Percentiles rank a stretch among this genome's conserved stretches.
phyloP scores from a whole-genome alignment of 1,140 invertebrate species.

The Brachionus rubens region DNA sequence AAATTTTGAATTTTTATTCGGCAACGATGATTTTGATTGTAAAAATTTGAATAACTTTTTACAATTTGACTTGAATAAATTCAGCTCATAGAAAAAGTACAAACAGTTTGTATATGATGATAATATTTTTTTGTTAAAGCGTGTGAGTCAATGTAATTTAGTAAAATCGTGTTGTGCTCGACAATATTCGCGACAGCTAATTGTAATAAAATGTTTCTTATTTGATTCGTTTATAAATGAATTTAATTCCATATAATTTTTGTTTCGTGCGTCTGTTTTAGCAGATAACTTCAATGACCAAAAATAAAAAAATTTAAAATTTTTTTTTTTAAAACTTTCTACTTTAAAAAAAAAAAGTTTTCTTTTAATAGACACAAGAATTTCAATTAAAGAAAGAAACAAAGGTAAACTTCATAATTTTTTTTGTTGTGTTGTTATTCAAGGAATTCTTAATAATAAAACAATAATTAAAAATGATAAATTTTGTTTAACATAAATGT shows the following conservation, averaged over 20 bases:
- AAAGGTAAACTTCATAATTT: too few species aligned
- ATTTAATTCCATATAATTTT: constrained; percentile 42
- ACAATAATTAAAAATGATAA: too few species aligned
- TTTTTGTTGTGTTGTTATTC: too few species aligned
- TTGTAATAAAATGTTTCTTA: constrained; percentile 18
- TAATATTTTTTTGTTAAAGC: too few species aligned
- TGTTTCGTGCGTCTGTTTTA: constrained; percentile 7
- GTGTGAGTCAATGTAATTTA: constrained; percentile 24
- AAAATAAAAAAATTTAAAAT: neutral
- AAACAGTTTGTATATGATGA: too few species aligned
- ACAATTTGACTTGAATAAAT: constrained; percentile 7
- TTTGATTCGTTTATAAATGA: neutral
- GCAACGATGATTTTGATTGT: neutral
- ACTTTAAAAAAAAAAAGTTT: too few species aligned
- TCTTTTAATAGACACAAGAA: too few species aligned
- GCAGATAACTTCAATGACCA: neutral
- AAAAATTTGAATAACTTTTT: constrained; percentile 33
- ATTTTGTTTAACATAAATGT: too few species aligned
- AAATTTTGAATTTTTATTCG: neutral
- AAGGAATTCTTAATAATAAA: too few species aligned
- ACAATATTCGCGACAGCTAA: constrained; percentile 36
- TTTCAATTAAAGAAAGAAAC: too few species aligned
- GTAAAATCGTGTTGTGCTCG: constrained; percentile 37
- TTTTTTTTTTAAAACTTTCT: too few species aligned
- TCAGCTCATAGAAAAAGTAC: constrained; percentile 28